Base-by-base conservation (phyloP, 2,888 invertebrate species). In the Stegophylla sp. region DNA sequence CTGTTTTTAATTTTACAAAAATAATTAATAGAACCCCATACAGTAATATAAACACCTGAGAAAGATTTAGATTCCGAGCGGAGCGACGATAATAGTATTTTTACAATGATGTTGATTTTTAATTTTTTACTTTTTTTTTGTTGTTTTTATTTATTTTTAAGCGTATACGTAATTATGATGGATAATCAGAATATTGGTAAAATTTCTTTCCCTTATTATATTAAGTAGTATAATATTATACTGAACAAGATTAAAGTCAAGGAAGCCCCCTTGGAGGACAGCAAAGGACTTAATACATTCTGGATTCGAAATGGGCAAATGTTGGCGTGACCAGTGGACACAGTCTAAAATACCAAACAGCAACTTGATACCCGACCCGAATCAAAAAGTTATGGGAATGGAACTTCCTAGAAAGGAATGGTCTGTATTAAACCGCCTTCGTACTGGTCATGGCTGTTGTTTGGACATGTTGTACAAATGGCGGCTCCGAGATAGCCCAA, bases 191-290 rank as follows among this genome's bases (percentile, higher is more conserved):
- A n/a, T n/a, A n/a, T n/a, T n/a, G n/a, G n/a, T n/a, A n/a, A n/a
- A n/a, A n/a, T n/a, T n/a, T n/a, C n/a, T n/a, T n/a, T n/a, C n/a
- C n/a, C n/a, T n/a, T n/a, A n/a, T n/a, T n/a, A n/a, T n/a, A n/a
- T n/a, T n/a, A n/a, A n/a, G n/a, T n/a, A n/a, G n/a, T n/a, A n/a
- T n/a, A n/a, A n/a, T n/a, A n/a, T n/a, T n/a, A n/a, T n/a, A n/a
- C n/a, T n/a, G n/a, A n/a, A n/a, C n/a, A n/a, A 34, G 34, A 34
- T 7, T 34, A 7, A 34, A 34, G 17, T 73, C 56, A 45, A 73
- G 73, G 41, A 73, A 73, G 17, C 59, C 59, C 20, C 73, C 73
- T 59, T 59, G 56, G 73, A 73, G 59, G 59, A 59, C 34, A 17
- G 43, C 59, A 4, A 73, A 53, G 59, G 43, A 73, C 53, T 45